Conservation (phyloP, 2,888 invertebrate species). For the Pediacus dermestoides region DNA sequence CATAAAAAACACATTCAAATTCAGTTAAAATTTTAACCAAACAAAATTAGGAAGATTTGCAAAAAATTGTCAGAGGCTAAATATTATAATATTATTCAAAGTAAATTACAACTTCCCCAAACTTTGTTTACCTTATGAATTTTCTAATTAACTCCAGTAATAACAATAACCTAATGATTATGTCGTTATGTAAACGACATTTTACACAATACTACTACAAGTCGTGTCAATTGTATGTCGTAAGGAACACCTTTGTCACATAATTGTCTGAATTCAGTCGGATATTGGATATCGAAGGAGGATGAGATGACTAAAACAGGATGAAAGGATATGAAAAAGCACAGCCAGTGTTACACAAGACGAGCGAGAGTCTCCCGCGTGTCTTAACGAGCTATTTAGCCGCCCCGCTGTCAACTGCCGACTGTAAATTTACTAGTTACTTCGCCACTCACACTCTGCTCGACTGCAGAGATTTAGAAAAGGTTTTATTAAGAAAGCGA, state of each 20-base stretch:
- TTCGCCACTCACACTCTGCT: no score
- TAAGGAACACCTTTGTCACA: slow-evolving; percentile 23
- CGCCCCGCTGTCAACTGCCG: slow-evolving; percentile 35
- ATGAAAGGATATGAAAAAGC: slow-evolving; percentile 30
- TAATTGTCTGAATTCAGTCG: slow-evolving; percentile 26
- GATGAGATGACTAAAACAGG: slow-evolving; percentile 14
- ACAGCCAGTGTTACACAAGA: slow-evolving; percentile 20
- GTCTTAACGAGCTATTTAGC: slow-evolving; percentile 42
- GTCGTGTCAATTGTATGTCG: slow-evolving; percentile 15
- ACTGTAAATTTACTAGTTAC: slow-evolving; percentile 37
- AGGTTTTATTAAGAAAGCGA: slow-evolving; percentile 6
- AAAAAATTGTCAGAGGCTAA: not conserved
- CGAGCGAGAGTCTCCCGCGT: slow-evolving; percentile 27
- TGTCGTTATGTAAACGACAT: no score
- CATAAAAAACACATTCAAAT: no score
- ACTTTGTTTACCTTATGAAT: slow-evolving; percentile 5
- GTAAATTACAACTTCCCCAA: slow-evolving; percentile 3
- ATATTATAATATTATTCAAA: slow-evolving; percentile 1
- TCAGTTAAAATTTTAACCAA: no score
- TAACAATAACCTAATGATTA: not conserved
- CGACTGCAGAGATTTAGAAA: slow-evolving; percentile 7
- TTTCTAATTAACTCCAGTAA: slow-evolving; percentile 4
- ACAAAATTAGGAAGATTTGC: no score
- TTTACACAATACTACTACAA: slow-evolving; percentile 1
- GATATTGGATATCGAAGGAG: slow-evolving; percentile 27